Evolutionary conservation across 2,888 invertebrate species (phyloP).

Genomic region (Mythimna albipuncta): DNA sequence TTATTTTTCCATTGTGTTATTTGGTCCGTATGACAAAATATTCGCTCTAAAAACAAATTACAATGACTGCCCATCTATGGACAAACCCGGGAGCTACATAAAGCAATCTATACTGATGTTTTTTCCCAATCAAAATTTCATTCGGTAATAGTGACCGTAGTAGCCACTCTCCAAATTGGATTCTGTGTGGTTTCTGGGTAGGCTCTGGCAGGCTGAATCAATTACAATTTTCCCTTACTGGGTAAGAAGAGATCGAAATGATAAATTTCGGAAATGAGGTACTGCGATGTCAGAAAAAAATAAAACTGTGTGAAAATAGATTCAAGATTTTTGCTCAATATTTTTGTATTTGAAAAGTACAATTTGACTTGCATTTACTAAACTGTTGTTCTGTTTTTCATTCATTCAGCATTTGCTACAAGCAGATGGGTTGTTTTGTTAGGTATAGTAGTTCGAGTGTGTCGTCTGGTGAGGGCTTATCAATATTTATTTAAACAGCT

Average conservation of each 20-base stretch:
- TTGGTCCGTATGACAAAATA: background rate
- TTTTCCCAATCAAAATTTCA: slow-evolving; percentile 68
- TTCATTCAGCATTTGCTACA: too few species aligned
- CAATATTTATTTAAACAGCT: too few species aligned
- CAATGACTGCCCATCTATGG: slow-evolving; percentile 10
- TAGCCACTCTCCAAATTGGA: slow-evolving; percentile 63
- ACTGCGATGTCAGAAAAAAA: slow-evolving; percentile 12
- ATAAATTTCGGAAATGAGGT: slow-evolving; percentile 43
- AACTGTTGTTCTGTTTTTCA: background rate
- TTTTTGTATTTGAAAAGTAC: slow-evolving; percentile 1
- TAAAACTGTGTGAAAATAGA: background rate
- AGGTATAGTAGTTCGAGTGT: too few species aligned
- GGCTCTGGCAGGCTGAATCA: slow-evolving; percentile 44
- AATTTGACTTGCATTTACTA: background rate
- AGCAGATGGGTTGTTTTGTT: too few species aligned
- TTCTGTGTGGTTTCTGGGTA: slow-evolving; percentile 49
- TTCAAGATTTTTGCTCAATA: background rate
- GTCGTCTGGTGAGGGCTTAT: too few species aligned
- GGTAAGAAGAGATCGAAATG: slow-evolving; percentile 32
- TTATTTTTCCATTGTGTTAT: background rate
- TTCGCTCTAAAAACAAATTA: slow-evolving; percentile 7
- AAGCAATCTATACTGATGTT: slow-evolving; percentile 53
- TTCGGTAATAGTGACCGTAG: slow-evolving; percentile 60
- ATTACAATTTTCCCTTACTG: slow-evolving; percentile 43
- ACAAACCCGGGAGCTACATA: slow-evolving; percentile 28